Percentiles rank a stretch among this genome's conserved stretches.
These are phyloP conservation scores for Prochilodus magdalenae DNA, from an alignment of 2,113 vertebrate species.

Conservation along the genomic window DNA sequence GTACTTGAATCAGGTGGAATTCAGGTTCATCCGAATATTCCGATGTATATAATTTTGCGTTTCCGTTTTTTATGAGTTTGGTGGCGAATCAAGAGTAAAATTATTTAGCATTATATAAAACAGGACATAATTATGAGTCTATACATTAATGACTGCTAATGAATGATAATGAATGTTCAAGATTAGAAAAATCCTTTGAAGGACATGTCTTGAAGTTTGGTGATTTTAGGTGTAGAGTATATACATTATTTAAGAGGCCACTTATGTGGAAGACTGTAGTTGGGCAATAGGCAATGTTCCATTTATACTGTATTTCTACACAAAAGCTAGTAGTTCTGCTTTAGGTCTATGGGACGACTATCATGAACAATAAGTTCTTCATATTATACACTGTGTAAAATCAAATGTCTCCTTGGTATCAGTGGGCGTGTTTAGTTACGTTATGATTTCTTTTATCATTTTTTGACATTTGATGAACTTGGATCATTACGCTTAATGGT, in stretches of 20 bases:
- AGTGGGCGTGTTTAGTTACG: slow-evolving; percentile 28
- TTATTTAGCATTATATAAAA: slow-evolving; percentile 21
- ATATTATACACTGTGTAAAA: slow-evolving; percentile 39
- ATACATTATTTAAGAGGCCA: slow-evolving; percentile 36
- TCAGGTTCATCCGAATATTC: slow-evolving; percentile 46
- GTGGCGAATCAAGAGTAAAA: slow-evolving; percentile 20
- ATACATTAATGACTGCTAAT: slow-evolving; percentile 30
- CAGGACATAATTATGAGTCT: neutral
- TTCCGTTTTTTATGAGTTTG: slow-evolving; percentile 41
- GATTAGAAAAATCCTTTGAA: slow-evolving; percentile 20
- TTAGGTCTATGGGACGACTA: slow-evolving; percentile 21
- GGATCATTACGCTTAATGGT: slow-evolving; percentile 30
- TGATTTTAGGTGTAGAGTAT: slow-evolving; percentile 41
- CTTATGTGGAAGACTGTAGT: neutral
- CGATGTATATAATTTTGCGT: slow-evolving; percentile 26
- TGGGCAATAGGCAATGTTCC: slow-evolving; percentile 25
- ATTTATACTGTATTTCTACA: slow-evolving; percentile 22
- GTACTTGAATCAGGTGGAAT: slow-evolving; percentile 50
- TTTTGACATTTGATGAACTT: slow-evolving; percentile 30
- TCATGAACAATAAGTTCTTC: slow-evolving; percentile 28
- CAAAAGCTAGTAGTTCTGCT: slow-evolving; percentile 42
- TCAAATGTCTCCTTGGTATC: slow-evolving; percentile 36
- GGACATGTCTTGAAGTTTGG: slow-evolving; percentile 16
- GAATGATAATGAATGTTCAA: slow-evolving; percentile 44
- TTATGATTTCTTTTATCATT: slow-evolving; percentile 29